Evolutionary conservation across 2,888 invertebrate species (phyloP).

Genomic region (Tetheella fluctuosa): DNA sequence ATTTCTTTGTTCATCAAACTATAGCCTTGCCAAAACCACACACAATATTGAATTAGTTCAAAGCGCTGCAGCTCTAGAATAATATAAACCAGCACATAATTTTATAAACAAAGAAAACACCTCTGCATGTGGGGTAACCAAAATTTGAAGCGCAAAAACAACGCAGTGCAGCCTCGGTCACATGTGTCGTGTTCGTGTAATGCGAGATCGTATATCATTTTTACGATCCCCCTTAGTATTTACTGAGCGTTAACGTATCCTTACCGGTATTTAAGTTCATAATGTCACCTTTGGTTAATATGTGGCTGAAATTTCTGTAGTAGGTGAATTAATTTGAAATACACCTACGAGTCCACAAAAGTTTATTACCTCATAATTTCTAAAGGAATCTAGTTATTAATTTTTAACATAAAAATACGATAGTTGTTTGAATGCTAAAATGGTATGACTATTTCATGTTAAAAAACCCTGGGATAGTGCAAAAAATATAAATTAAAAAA

Average conservation of each 20-base stretch:
- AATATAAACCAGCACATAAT: neutral
- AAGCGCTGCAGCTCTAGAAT: neutral
- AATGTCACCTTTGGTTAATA: conserved; percentile 29
- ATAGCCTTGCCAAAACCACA: too few relatives aligned
- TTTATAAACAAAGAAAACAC: neutral
- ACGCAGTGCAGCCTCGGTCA: conserved; percentile 10
- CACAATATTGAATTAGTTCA: neutral
- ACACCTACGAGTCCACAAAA: neutral
- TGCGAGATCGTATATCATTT: conserved; percentile 28
- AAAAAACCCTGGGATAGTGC: too few relatives aligned
- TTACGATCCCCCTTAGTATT: conserved; percentile 24
- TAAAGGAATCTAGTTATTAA: too few relatives aligned
- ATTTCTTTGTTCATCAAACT: too few relatives aligned
- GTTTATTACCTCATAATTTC: too few relatives aligned
- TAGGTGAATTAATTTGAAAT: conserved; percentile 4
- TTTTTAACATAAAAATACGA: too few relatives aligned
- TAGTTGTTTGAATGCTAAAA: too few relatives aligned
- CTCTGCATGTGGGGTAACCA: conserved; percentile 2
- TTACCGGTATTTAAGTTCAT: conserved; percentile 38
- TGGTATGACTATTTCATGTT: too few relatives aligned
- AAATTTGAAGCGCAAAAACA: conserved; percentile 20
- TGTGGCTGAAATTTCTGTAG: conserved; percentile 7
- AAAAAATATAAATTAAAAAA: too few relatives aligned
- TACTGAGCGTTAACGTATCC: conserved; percentile 20
- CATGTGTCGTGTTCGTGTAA: conserved; percentile 18